Conservation (phyloP, 2,797 vertebrate genomes). For the Microctenopoma lineatum region DNA sequence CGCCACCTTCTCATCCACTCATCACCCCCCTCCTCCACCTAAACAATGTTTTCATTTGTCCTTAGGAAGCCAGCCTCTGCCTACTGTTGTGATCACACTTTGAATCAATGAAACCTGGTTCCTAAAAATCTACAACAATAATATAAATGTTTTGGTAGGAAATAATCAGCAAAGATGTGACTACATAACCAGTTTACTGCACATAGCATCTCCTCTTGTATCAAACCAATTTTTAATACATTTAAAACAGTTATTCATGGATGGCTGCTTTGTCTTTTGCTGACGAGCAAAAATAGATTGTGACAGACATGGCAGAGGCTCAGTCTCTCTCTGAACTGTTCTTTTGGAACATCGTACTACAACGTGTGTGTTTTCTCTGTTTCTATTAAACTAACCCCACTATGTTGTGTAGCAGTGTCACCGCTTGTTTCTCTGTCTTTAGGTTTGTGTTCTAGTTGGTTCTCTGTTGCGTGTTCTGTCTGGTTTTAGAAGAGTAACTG, state of each 20-base stretch:
- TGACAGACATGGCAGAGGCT: constrained; percentile 37
- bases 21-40: constrained; percentile 37
- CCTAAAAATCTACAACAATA: background rate
- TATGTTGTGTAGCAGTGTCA: constrained; percentile 16
- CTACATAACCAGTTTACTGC: background rate
- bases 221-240: constrained; percentile 20
- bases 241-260: constrained; percentile 35
- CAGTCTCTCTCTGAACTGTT: constrained; percentile 24
- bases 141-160: background rate
- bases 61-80: constrained; percentile 30
- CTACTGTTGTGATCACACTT: background rate
- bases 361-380: constrained; percentile 31
- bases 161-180: background rate
- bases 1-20: constrained; percentile 43
- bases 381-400: constrained; percentile 60
- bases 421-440: constrained; percentile 42
- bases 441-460: constrained; percentile 37
- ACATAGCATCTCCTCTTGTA: constrained; percentile 21
- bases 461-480: constrained; percentile 25
- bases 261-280: constrained; percentile 9
- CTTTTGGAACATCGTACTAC: constrained; percentile 6
- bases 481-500: constrained; percentile 12
- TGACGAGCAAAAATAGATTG: constrained; percentile 22
- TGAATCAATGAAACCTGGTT: background rate
- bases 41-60: constrained; percentile 3